These are phyloP conservation scores for Caloenas nicobarica DNA, from an alignment of 2,113 vertebrate genomes.

Conservation along the genomic window DNA sequence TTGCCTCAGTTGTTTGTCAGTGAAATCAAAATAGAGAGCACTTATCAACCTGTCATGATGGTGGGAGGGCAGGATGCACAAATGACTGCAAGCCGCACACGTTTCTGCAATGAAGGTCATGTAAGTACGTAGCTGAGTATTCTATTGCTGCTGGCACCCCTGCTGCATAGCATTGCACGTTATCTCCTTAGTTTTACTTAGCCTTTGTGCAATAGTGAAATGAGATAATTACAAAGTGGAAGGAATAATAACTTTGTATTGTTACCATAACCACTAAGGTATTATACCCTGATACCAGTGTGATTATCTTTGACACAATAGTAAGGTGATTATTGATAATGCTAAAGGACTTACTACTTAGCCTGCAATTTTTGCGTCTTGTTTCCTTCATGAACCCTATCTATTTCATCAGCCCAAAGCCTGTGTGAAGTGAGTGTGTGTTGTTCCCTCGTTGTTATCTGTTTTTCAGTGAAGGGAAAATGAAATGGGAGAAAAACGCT, in stretches of 20 bases:
- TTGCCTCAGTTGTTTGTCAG: background rate
- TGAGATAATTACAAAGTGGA: slow-evolving; percentile 61
- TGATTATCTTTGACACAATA: slow-evolving; percentile 53
- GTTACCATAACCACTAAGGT: slow-evolving; percentile 51
- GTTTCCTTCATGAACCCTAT: slow-evolving; percentile 12
- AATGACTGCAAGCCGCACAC: background rate
- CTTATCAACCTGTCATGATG: background rate
- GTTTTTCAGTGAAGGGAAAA: background rate
- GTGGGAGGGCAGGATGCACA: background rate
- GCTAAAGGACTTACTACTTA: slow-evolving; percentile 39
- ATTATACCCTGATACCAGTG: background rate
- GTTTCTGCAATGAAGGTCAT: background rate
- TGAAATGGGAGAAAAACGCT: background rate
- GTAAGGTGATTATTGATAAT: slow-evolving; percentile 59
- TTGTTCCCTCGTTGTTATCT: background rate
- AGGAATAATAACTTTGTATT: slow-evolving; percentile 56
- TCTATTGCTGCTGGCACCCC: background rate
- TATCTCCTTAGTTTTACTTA: slow-evolving; percentile 12
- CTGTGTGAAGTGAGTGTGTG: background rate
- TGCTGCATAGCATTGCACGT: background rate
- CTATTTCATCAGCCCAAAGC: slow-evolving; percentile 19
- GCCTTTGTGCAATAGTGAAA: slow-evolving; percentile 44
- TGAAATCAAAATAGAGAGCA: background rate
- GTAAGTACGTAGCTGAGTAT: background rate
- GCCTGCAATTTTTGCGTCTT: background rate